Base-by-base conservation (phyloP, 2,888 invertebrate species). In the Dicyrtomina minuta region DNA sequence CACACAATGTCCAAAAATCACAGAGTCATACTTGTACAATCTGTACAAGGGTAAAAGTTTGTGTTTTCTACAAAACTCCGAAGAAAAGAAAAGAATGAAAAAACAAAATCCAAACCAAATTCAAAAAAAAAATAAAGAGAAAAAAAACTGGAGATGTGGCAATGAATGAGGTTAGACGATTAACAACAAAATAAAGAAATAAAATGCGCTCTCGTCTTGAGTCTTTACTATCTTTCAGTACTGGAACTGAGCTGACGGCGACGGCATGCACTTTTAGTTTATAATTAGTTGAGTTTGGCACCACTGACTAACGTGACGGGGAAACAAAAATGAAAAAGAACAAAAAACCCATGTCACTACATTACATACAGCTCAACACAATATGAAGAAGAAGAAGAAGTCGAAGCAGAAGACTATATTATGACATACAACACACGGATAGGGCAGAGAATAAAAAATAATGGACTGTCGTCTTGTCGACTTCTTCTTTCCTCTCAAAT, bases 201-300 rank as follows among this genome's bases (percentile, higher is more conserved):
- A n/a, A n/a, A n/a, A n/a, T n/a, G n/a, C n/a, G n/a, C n/a, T n/a
- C n/a, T n/a, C n/a, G n/a, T n/a, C n/a, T n/a, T n/a, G n/a, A n/a
- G n/a, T n/a, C n/a, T n/a, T n/a, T n/a, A n/a, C n/a, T n/a, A 3
- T 33, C 33, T 33, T 8, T 5, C 33, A 33, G 33, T 33, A 33
- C 33, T 8, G 33, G 33, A 33, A 33, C 33, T 33, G 33, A n/a
- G n/a, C n/a, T n/a, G n/a, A n/a, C n/a, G n/a, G n/a, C n/a, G n/a
- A 5, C 33, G 33, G 33, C 33, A 33, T 33, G 33, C 3, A 33
- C 33, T 33, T n/a, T n/a, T 33, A 33, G 33, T 55, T 55, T 55
- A 55, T 26, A 24, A 24, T 55, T 55, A 55, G 55, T 27, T 55
- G 26, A 55, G 8, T 55, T 55, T 55, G 55, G 55, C 55, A 55